A percentile compares a stretch with the other conserved stretches of the same genome.
phyloP scores from a whole-genome alignment of 2,113 vertebrate species.

The Drymodes brunneopygia region DNA sequence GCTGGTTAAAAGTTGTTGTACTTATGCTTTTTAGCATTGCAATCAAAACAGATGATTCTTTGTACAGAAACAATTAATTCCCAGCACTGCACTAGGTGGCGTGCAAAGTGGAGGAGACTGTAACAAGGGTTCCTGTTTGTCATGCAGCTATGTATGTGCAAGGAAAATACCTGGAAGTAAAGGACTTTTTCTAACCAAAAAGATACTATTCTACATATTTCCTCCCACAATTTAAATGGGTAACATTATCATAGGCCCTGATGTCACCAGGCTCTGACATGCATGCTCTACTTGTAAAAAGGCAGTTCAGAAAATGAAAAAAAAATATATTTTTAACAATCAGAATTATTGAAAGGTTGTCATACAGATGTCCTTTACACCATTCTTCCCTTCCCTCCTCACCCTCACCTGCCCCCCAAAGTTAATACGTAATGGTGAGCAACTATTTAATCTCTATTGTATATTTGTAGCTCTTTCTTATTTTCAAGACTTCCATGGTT shows the following conservation, averaged over 20 bases:
- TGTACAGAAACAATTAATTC: not conserved
- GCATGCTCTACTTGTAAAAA: not conserved
- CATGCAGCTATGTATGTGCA: rapidly evolving
- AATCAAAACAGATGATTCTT: conserved; percentile 12
- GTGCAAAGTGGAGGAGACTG: not conserved
- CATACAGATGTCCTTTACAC: rapidly evolving
- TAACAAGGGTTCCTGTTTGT: not conserved
- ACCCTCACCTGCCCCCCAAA: rapidly evolving
- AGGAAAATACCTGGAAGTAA: not conserved
- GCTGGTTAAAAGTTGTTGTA: conserved; percentile 37
- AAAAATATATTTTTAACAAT: not conserved
- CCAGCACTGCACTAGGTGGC: not conserved
- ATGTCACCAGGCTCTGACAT: not conserved
- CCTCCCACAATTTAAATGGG: not conserved
- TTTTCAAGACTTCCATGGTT: not conserved
- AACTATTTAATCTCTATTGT: not conserved
- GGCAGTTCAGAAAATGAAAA: not conserved
- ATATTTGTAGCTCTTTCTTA: not conserved
- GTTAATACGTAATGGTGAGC: not conserved
- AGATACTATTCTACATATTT: not conserved
- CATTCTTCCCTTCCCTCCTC: not conserved
- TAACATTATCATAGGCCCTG: not conserved
- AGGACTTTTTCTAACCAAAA: not conserved
- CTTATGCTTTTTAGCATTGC: not conserved
- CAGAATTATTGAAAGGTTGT: not conserved